Base-by-base conservation (phyloP, 2,888 invertebrate species). In the Drosophila vallismaia region DNA sequence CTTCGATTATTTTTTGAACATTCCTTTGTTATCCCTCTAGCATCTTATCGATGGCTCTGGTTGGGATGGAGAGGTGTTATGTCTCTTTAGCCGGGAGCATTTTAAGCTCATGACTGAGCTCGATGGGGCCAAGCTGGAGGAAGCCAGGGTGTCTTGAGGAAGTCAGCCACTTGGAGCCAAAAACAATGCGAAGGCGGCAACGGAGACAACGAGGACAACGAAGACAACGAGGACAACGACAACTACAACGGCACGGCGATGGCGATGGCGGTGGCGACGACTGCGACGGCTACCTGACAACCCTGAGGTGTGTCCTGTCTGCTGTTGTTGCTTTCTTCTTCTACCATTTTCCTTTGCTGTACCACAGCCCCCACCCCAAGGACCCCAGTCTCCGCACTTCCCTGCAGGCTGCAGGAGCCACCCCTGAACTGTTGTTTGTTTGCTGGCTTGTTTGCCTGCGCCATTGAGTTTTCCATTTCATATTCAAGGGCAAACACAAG, bases 381-480 rank as follows among this genome's bases (percentile, higher is more conserved):
- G 28, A 28, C 6, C 6, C 28, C 5, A 28, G 26, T 26, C 26
- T 26, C 26, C 26, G 26, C 26, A 26, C 26, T 26, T 26, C 26
- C 26, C 26, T 26, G 26, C 26, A 26, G 28, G 28, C 28, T 28
- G 28, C 28, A 28, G 28, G 28, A 10, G 40, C 28, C 49, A 42
- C 48, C 40, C 42, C 45, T 36, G 36, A 48, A 24, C 36, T 68
- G 67, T 29, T 69, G 48, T 51, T 69, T 70, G 71, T 33, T 51
- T 72, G 71, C 52, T 52, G 50, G 52, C 56, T 74, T 72, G 68
- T 70, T 72, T 70, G 66, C 72, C 55, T 36, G 58, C 52, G 48
- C 74, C 74, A 72, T 72, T 72, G 72, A 73, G 59, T 72, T 72
- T 72, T 72, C 74, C 74, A 72, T 72, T 72, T 74, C 69, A 72